Evolutionary conservation across 2,888 invertebrate species (phyloP).

Genomic region (Sepiola atlantica): DNA sequence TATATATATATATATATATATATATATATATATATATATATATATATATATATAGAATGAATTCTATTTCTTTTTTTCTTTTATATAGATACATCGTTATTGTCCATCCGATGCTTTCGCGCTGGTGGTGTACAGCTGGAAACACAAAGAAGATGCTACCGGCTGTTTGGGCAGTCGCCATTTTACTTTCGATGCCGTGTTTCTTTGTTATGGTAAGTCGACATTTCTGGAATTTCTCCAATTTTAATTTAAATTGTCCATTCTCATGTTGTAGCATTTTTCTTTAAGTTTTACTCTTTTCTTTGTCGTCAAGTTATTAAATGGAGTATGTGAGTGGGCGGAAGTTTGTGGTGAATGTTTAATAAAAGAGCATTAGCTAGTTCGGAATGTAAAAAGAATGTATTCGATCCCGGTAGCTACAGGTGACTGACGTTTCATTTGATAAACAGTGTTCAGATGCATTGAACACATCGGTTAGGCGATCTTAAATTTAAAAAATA

Average conservation of each 20-base stretch:
- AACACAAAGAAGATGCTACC: constrained; percentile 76
- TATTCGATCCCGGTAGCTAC: no score
- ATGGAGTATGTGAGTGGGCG: neutral
- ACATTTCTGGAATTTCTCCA: neutral
- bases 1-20: no score
- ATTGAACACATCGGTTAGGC: no score
- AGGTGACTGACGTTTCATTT: no score
- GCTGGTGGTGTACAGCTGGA: constrained; percentile 76
- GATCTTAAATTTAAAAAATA: no score
- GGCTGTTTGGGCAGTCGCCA: constrained; percentile 76
- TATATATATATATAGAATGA: no score
- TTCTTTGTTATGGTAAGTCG: constrained; percentile 75
- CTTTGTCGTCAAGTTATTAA: no score
- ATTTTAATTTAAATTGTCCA: neutral
- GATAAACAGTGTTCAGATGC: no score
- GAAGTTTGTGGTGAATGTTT: no score
- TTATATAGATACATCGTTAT: constrained; percentile 77
- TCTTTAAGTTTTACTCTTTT: neutral
- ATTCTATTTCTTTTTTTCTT: constrained; percentile 41
- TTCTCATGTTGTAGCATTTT: neutral
- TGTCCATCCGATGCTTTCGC: constrained; percentile 77
- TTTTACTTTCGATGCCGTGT: constrained; percentile 75
- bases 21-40: no score
- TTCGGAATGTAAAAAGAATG: no score
- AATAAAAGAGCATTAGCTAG: no score